phyloP scores from a whole-genome alignment of 2,888 invertebrate genomes.

The Parochlus steinenii region DNA sequence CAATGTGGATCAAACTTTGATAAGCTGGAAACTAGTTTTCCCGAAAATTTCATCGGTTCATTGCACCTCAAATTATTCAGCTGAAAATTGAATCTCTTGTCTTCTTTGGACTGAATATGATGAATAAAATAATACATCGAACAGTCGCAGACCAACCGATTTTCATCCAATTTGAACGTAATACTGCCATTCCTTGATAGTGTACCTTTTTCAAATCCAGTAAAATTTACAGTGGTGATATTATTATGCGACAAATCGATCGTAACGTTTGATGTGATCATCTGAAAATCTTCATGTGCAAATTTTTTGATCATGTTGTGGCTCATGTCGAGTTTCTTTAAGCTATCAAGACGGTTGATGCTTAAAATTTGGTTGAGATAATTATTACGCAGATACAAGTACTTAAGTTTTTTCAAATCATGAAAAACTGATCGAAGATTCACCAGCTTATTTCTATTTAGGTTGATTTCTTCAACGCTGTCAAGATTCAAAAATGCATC shows the following conservation, averaged over 20 bases:
- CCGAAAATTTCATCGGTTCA: slow-evolving; percentile 22
- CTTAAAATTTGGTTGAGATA: no score
- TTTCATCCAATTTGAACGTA: slow-evolving; percentile 33
- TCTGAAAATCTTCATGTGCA: slow-evolving; percentile 27
- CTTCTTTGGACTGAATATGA: slow-evolving; percentile 32
- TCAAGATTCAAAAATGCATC: slow-evolving; percentile 44
- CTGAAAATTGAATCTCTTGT: slow-evolving; percentile 27
- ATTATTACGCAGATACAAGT: slow-evolving; percentile 46
- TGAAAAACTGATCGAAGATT: slow-evolving; percentile 47
- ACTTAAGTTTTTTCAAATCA: slow-evolving; percentile 34
- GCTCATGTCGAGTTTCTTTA: slow-evolving; percentile 47
- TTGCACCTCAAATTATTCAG: slow-evolving; percentile 32
- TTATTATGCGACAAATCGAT: slow-evolving; percentile 39
- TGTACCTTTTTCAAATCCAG: no score
- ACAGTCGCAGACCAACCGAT: slow-evolving; percentile 48
- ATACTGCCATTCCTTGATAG: no score
- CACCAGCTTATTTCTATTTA: slow-evolving; percentile 47
- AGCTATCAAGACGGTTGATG: no score
- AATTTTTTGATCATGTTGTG: slow-evolving; percentile 41
- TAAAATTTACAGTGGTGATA: slow-evolving; percentile 32
- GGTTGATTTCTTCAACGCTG: slow-evolving; percentile 45
- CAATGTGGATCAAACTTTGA: slow-evolving; percentile 33
- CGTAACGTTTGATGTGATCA: slow-evolving; percentile 23
- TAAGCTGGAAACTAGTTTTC: slow-evolving; percentile 23
- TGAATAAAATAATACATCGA: slow-evolving; percentile 34